Conservation (phyloP, 2,888 invertebrate genomes). For the Hirtodrosophila histrioides region DNA sequence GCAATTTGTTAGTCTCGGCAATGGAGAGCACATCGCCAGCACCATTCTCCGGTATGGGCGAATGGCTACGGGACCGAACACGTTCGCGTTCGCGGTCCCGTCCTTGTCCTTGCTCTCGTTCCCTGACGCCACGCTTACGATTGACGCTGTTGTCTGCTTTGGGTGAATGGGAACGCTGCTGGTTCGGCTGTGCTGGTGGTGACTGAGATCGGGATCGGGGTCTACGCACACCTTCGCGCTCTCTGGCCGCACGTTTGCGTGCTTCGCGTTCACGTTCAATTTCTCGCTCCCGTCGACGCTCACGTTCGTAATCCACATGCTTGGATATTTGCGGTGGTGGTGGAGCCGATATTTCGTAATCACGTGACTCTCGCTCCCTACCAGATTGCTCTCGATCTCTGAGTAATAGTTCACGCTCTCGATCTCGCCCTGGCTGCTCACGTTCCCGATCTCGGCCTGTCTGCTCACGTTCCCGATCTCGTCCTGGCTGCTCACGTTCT, state of each 20-base stretch:
- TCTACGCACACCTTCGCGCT: constrained; percentile 47
- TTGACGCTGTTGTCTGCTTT: constrained; percentile 7
- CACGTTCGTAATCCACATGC: constrained; percentile 71
- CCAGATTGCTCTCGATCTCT: constrained; percentile 40
- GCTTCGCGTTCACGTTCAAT: constrained; percentile 60
- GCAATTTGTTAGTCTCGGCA: constrained; percentile 93
- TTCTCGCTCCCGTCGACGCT: constrained; percentile 56
- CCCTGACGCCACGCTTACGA: constrained; percentile 32
- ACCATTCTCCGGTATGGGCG: constrained; percentile 83
- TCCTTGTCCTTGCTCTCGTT: constrained; percentile 15
- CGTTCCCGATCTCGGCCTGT: constrained; percentile 20
- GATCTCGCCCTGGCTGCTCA: constrained; percentile 19
- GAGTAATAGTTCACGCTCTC: constrained; percentile 28
- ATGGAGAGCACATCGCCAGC: constrained; percentile 88
- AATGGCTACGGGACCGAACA: constrained; percentile 40
- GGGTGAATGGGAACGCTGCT: constrained; percentile 78
- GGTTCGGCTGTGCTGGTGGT: constrained; percentile 20
- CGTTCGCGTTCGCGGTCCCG: constrained; percentile 26
- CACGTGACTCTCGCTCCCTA: constrained; percentile 37
- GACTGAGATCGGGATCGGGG: constrained; percentile 42
- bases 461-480: constrained; percentile 10
- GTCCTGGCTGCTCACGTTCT: too few species aligned
- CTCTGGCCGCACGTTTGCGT: constrained; percentile 41
- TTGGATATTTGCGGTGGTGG: constrained; percentile 78
- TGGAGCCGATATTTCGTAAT: constrained; percentile 63